A percentile compares a stretch with the other conserved stretches of the same genome.
Evolutionary conservation across 2,797 vertebrate genomes (phyloP).

Genomic region (Salarias fasciatus): DNA sequence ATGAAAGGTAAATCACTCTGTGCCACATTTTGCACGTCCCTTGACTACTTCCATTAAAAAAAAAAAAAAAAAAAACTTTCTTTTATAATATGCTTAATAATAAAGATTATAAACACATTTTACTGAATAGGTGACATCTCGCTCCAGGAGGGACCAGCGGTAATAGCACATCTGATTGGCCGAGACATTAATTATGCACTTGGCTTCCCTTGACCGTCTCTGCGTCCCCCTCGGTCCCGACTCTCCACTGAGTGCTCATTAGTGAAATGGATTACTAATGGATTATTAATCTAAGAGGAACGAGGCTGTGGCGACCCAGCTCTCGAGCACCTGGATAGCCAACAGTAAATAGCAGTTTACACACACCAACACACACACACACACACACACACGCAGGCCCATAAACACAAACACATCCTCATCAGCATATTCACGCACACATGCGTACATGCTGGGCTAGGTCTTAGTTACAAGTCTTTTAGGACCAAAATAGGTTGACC

Average conservation of each 20-base stretch:
- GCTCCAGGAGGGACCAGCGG: constrained; percentile 42
- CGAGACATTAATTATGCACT: constrained; percentile 92
- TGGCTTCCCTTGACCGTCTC: constrained; percentile 87
- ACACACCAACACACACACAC: constrained; percentile 33
- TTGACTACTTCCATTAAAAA: no score
- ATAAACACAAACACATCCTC: constrained; percentile 44
- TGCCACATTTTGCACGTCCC: no score
- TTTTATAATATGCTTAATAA: background rate
- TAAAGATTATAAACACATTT: constrained; percentile 37
- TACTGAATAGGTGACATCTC: constrained; percentile 59
- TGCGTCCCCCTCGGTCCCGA: constrained; percentile 76
- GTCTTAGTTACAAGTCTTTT: constrained; percentile 70
- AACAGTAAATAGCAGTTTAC: constrained; percentile 74
- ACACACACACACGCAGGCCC: constrained; percentile 43
- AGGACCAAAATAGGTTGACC: constrained; percentile 69
- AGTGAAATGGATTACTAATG: constrained; percentile 88
- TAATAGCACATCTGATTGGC: constrained; percentile 84
- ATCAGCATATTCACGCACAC: constrained; percentile 51
- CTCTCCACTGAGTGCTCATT: constrained; percentile 89
- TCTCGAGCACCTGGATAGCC: constrained; percentile 74
- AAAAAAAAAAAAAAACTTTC: no score
- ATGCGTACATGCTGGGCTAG: constrained; percentile 23
- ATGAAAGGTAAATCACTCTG: no score
- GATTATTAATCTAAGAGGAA: constrained; percentile 82
- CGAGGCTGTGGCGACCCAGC: constrained; percentile 69